A percentile compares a stretch with the other conserved stretches of the same genome.
Evolutionary conservation across 2,797 vertebrate genomes (phyloP).

Genomic region (Gymnocypris eckloni): DNA sequence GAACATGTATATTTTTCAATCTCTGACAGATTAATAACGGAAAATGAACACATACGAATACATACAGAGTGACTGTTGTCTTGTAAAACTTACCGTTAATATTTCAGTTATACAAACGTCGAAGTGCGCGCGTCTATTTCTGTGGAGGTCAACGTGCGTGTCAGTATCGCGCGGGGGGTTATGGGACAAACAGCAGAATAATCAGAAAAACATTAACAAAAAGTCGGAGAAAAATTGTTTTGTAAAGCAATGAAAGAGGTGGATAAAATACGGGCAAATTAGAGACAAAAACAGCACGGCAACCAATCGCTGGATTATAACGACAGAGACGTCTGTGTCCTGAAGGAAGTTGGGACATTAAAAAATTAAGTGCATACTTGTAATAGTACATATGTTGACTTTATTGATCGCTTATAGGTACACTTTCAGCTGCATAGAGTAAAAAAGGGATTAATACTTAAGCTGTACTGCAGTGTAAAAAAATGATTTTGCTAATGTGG

Average conservation of each 20-base stretch:
- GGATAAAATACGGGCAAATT: background rate
- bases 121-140: background rate
- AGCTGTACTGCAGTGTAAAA: background rate
- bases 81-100: background rate
- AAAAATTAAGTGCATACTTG: background rate
- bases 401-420: background rate
- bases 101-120: too few relatives aligned
- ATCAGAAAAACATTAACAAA: background rate
- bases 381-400: background rate
- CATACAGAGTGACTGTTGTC: background rate
- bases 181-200: background rate
- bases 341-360: background rate
- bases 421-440: background rate
- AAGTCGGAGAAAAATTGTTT: background rate
- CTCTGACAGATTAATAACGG: background rate
- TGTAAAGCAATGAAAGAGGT: background rate
- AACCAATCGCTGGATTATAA: background rate
- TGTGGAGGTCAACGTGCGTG: background rate
- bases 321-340: background rate
- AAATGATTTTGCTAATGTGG: background rate
- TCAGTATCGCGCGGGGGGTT: background rate
- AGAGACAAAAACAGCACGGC: background rate
- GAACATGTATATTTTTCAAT: background rate
- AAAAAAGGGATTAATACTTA: background rate
- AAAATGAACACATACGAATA: background rate